A percentile compares a stretch with the other conserved stretches of the same genome.
Conservation (phyloP, 2,888 invertebrate species). For the Mycogona germanica region DNA sequence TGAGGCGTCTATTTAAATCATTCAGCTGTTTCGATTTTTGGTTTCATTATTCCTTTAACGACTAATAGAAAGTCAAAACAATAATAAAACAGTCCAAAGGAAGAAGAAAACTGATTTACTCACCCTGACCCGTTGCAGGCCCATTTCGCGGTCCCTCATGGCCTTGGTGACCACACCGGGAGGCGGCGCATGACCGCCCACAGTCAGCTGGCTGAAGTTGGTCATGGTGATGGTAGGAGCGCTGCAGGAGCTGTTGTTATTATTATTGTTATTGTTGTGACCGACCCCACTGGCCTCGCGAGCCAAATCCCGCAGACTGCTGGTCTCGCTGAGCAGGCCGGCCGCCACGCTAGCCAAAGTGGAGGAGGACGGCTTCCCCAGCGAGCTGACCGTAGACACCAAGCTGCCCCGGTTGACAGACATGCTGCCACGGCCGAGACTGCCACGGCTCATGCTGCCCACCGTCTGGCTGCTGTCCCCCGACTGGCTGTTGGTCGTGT, state of each 20-base stretch:
- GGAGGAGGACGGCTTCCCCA: slow-evolving; percentile 74
- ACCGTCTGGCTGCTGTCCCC: slow-evolving; percentile 37
- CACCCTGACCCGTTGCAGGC: slow-evolving; percentile 45
- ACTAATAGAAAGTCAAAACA: too few species aligned
- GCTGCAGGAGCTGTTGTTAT: slow-evolving; percentile 2
- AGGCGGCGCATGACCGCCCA: neutral
- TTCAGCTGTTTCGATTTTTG: too few species aligned
- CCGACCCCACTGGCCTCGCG: slow-evolving; percentile 13
- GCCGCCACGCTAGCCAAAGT: slow-evolving; percentile 73
- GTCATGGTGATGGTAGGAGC: slow-evolving; percentile 11
- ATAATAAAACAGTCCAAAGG: neutral
- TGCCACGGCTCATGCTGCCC: slow-evolving; percentile 41
- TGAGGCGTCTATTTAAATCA: too few species aligned
- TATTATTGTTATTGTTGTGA: slow-evolving; percentile 1
- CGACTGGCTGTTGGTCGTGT: slow-evolving; percentile 43
- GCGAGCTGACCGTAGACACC: slow-evolving; percentile 49
- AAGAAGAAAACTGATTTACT: slow-evolving; percentile 26
- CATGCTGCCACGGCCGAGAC: slow-evolving; percentile 46
- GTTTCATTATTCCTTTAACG: too few species aligned
- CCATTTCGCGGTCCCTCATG: slow-evolving; percentile 34
- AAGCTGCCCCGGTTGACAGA: slow-evolving; percentile 69
- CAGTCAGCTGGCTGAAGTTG: too few species aligned
- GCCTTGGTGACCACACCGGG: slow-evolving; percentile 7
- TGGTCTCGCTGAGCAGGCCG: slow-evolving; percentile 15
- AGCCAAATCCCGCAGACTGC: slow-evolving; percentile 20